Conservation (phyloP, 64 coral and sea anemone species). For the Dendronephthya gigantea region DNA sequence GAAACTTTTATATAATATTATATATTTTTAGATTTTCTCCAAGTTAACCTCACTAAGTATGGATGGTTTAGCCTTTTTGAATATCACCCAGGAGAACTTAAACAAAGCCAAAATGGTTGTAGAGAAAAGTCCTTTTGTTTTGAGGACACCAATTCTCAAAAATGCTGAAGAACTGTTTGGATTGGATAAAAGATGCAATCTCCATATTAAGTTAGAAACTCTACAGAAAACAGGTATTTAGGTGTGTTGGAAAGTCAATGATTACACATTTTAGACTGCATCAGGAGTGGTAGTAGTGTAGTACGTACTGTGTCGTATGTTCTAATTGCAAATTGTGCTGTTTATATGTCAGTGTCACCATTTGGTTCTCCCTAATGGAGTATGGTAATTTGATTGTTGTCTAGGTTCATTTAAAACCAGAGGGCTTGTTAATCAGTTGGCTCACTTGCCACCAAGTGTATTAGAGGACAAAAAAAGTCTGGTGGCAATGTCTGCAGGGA, state of each 20-base stretch:
- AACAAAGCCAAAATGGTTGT: background rate
- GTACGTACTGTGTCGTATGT: too few species aligned
- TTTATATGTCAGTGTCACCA: too few species aligned
- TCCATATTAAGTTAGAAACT: conserved; percentile 56
- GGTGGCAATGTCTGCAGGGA: conserved; percentile 69
- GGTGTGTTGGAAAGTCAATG: too few species aligned
- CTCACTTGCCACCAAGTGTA: conserved; percentile 23
- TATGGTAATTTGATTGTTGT: too few species aligned
- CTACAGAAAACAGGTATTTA: conserved; percentile 52
- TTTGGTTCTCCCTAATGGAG: too few species aligned
- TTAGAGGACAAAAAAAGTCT: conserved; percentile 31
- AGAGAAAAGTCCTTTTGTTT: conserved; percentile 33
- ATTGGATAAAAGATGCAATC: conserved; percentile 9
- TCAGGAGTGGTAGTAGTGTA: too few species aligned
- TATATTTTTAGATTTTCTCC: too few species aligned
- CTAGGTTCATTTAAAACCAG: conserved; percentile 59
- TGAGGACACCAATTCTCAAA: conserved; percentile 42
- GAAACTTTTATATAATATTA: too few species aligned
- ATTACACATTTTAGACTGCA: too few species aligned
- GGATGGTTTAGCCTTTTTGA: background rate
- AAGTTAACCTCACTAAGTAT: too few species aligned
- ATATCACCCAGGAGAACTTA: background rate
- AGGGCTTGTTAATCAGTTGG: conserved; percentile 55
- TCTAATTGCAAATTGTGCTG: too few species aligned
- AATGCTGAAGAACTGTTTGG: conserved; percentile 43